Conservation (phyloP, 2,797 vertebrate species). For the Etheostoma perlongum region DNA sequence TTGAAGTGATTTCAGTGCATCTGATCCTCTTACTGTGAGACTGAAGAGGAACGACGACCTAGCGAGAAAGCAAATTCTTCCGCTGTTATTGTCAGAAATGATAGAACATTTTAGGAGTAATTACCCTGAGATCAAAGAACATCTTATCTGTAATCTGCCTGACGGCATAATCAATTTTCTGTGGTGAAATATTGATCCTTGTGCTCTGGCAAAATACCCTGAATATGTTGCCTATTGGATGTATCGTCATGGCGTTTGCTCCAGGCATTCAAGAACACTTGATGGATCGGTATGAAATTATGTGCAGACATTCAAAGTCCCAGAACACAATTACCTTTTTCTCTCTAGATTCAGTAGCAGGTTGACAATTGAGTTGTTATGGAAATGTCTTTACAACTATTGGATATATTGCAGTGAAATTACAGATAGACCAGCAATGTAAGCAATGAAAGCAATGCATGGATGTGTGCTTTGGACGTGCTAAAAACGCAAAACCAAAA, state of each 20-base stretch:
- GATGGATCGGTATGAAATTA: not conserved
- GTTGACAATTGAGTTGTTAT: not conserved
- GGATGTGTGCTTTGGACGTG: not conserved
- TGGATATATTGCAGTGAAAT: not conserved
- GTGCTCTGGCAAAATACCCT: not conserved
- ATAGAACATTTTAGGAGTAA: constrained; percentile 30
- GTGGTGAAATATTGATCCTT: constrained; percentile 39
- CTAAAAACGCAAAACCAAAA: not conserved
- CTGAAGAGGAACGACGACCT: constrained; percentile 10
- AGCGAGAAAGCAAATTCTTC: constrained; percentile 29
- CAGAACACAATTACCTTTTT: not conserved
- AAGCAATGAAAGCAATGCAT: not conserved
- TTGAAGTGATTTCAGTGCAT: constrained; percentile 40
- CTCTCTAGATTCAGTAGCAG: no score
- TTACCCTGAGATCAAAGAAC: constrained; percentile 48
- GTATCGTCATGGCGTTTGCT: not conserved
- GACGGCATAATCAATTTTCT: constrained; percentile 29
- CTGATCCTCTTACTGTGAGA: constrained; percentile 26
- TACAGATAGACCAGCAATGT: no score
- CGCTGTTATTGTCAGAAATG: constrained; percentile 28
- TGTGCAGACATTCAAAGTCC: not conserved
- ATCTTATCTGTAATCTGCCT: constrained; percentile 30
- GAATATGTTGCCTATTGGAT: not conserved
- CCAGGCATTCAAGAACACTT: not conserved
- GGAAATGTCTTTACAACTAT: not conserved